A percentile compares a stretch with the other conserved stretches of the same genome.
phyloP scores from a whole-genome alignment of 2,888 invertebrate species.

The Lasioglossum zephyrum region DNA sequence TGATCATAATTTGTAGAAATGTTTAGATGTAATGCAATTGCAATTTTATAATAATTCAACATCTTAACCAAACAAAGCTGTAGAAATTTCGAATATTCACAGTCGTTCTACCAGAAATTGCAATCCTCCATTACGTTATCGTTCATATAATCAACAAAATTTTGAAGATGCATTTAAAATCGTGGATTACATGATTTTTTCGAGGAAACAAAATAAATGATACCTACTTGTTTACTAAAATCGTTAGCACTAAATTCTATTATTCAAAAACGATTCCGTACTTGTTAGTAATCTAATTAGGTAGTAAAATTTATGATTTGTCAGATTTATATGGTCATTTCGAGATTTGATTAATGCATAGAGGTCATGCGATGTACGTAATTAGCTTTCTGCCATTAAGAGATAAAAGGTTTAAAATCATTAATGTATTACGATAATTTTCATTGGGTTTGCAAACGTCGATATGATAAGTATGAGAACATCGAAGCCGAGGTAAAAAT shows the following conservation, averaged over 20 bases:
- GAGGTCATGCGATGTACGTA: not conserved
- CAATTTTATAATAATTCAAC: too few relatives aligned
- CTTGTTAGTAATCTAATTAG: not conserved
- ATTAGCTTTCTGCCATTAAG: not conserved
- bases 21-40: too few relatives aligned
- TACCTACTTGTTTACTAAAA: too few relatives aligned
- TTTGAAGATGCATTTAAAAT: too few relatives aligned
- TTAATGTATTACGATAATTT: not conserved
- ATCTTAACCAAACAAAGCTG: too few relatives aligned
- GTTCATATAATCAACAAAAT: too few relatives aligned
- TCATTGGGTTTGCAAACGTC: not conserved
- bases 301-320: not conserved
- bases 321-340: not conserved
- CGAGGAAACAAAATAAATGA: too few relatives aligned
- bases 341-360: not conserved
- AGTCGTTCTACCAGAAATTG: too few relatives aligned
- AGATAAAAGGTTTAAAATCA: not conserved
- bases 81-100: too few relatives aligned
- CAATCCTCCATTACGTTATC: too few relatives aligned
- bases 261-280: not conserved
- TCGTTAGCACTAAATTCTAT: not conserved
- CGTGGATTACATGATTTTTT: too few relatives aligned
- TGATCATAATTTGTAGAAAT: too few relatives aligned
- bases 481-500: not conserved
- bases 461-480: not conserved